Evolutionary conservation across 2,113 vertebrate species (phyloP).

Genomic region (Perca flavescens): DNA sequence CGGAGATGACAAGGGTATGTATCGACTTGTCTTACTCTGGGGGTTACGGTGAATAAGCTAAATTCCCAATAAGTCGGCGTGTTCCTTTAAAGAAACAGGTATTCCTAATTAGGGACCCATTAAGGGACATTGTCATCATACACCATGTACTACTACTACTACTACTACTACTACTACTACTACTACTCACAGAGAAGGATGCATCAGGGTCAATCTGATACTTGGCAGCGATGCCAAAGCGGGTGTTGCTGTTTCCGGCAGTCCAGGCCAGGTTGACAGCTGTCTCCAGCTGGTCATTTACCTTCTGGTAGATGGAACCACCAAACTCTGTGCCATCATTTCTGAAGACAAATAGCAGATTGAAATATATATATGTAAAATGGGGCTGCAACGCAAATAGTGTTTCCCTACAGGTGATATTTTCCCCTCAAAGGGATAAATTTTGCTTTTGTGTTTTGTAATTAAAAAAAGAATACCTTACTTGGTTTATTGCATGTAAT

Average conservation of each 20-base stretch:
- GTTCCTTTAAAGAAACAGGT: neutral
- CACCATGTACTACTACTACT: neutral
- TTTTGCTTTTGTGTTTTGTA: neutral
- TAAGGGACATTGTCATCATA: neutral
- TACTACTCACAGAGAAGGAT: constrained; percentile 92
- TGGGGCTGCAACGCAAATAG: neutral
- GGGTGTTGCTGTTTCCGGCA: constrained; percentile 97
- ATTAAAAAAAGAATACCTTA: neutral
- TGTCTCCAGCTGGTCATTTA: constrained; percentile 96
- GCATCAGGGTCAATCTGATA: constrained; percentile 97
- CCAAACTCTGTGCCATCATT: constrained; percentile 98
- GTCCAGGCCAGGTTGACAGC: constrained; percentile 98
- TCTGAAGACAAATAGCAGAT: constrained; percentile 74
- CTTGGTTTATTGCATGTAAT: neutral
- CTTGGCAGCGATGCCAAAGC: constrained; percentile 97
- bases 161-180: neutral
- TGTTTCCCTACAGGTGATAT: neutral
- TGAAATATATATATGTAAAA: too few relatives aligned
- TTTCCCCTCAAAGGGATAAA: neutral
- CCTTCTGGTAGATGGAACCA: constrained; percentile 98
- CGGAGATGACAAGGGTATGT: too few relatives aligned
- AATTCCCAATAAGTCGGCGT: too few relatives aligned
- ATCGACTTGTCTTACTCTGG: too few relatives aligned
- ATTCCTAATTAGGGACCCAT: neutral
- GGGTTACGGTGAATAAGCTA: too few relatives aligned